Evolutionary conservation across 2,888 invertebrate species (phyloP).

Genomic region (Encarsia formosa): DNA sequence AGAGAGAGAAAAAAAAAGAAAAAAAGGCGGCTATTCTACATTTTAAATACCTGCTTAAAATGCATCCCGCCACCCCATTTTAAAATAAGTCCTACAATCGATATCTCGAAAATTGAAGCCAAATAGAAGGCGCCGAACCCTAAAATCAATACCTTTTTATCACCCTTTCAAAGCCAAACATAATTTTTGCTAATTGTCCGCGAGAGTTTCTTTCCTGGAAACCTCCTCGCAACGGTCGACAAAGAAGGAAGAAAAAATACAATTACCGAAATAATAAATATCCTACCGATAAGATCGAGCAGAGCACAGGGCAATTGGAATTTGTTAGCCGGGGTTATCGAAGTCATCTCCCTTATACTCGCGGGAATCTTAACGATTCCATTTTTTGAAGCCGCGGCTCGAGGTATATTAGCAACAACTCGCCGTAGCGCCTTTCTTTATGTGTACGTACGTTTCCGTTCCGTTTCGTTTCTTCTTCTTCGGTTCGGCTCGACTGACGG

Average conservation of each 20-base stretch:
- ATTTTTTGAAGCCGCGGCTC: conserved; percentile 15
- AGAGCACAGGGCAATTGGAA: conserved; percentile 13
- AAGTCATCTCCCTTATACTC: conserved; percentile 13
- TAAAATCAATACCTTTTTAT: conserved; percentile 6
- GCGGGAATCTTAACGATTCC: conserved; percentile 19
- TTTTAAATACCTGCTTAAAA: conserved; percentile 23
- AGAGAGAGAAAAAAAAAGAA: no score
- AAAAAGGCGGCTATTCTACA: conserved; percentile 26
- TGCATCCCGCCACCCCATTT: conserved; percentile 19
- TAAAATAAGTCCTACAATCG: conserved; percentile 19
- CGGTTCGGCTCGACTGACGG: conserved; percentile 11
- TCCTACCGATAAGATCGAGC: conserved; percentile 15
- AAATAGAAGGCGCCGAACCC: background rate
- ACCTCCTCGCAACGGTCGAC: no score
- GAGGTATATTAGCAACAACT: background rate
- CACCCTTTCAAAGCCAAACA: no score
- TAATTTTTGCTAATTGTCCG: no score
- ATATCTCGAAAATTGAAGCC: conserved; percentile 18
- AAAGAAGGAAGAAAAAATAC: conserved; percentile 1
- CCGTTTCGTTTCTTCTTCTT: conserved; percentile 21
- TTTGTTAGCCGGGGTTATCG: conserved; percentile 10
- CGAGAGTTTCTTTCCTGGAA: no score
- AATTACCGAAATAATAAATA: conserved; percentile 23
- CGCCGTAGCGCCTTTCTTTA: background rate
- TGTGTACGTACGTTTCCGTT: conserved; percentile 19